A percentile compares a stretch with the other conserved stretches of the same genome.
These are phyloP conservation scores for Conchocele bisecta DNA, from an alignment of 2,888 invertebrate species.

Conservation along the genomic window DNA sequence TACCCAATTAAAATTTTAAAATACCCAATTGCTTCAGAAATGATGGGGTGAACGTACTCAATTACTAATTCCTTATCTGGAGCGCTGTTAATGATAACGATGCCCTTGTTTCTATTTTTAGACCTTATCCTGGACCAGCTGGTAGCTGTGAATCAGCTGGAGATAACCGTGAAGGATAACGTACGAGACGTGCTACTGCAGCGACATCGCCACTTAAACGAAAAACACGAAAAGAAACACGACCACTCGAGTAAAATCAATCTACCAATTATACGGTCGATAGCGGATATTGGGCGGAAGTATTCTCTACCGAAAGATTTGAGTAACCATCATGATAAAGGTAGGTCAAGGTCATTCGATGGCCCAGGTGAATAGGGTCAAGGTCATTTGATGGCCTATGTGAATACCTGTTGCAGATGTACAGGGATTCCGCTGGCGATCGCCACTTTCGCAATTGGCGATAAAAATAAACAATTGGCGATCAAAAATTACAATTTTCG, in stretches of 20 bases:
- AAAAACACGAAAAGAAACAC: slow-evolving; percentile 83
- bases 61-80: no score
- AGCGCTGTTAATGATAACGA: no score
- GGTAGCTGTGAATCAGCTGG: slow-evolving; percentile 90
- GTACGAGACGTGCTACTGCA: slow-evolving; percentile 93
- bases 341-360: slow-evolving; percentile 1
- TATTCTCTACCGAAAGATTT: slow-evolving; percentile 86
- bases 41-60: no score
- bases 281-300: slow-evolving; percentile 97
- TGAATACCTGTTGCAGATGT: no score
- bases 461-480: no score
- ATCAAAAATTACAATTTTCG: no score
- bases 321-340: slow-evolving; percentile 34
- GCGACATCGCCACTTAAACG: slow-evolving; percentile 97
- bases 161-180: slow-evolving; percentile 89
- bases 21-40: no score
- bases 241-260: slow-evolving; percentile 82
- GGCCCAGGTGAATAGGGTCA: no score
- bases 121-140: slow-evolving; percentile 95
- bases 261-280: slow-evolving; percentile 86
- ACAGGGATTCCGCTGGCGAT: no score
- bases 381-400: no score
- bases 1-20: no score
- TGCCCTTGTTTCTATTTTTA: slow-evolving; percentile 46
- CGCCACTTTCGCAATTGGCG: no score